Base-by-base conservation (phyloP, 1,140 invertebrate species). In the Cydia fagiglandana region DNA sequence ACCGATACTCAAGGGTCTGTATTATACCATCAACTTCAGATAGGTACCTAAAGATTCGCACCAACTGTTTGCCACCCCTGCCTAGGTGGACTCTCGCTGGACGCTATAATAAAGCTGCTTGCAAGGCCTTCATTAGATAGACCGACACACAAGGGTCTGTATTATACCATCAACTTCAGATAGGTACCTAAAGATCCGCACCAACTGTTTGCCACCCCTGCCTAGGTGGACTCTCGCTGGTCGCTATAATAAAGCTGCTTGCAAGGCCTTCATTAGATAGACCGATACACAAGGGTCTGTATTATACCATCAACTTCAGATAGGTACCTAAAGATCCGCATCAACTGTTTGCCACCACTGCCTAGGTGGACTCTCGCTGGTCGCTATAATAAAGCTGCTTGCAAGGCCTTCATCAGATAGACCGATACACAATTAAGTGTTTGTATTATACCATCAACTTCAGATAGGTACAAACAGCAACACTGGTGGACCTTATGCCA, bases 21-120 rank as follows among this genome's bases (percentile, higher is more conserved):
- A 20, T 5, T 41, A 41, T 41, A 70, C 30, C 30, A 10, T 20
- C 47, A 17, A 17, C 28, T 56, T 15, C 47, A 15, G 4, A 10
- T 53, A 64, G 7, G 13, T 61, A 73, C 4, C 34, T 38, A n/a
- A n/a, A n/a, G n/a, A n/a, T n/a, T n/a, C n/a, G n/a, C n/a, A n/a
- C n/a, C n/a, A n/a, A n/a, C n/a, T 87, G 81, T 24, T 84, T 90
- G 9, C 94, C 94, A 0, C 85, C 86, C 17, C 82, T 94, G 15
- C 94, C 93, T 4, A 87, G 91, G 17, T 86, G 94, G 28, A 94
- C 92, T 4, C 88, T 95, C n/a, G 34, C 34, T n/a, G 94, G 93
- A 15, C 85, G 91, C 9, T 89, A 76, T 76, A 91, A 93, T 77
- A 89, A 91, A 75, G 84, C 86, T 1, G 87, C 90, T 53, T 93